These are phyloP conservation scores for Agapornis roseicollis DNA, from an alignment of 2,113 vertebrate species.

Conservation along the genomic window DNA sequence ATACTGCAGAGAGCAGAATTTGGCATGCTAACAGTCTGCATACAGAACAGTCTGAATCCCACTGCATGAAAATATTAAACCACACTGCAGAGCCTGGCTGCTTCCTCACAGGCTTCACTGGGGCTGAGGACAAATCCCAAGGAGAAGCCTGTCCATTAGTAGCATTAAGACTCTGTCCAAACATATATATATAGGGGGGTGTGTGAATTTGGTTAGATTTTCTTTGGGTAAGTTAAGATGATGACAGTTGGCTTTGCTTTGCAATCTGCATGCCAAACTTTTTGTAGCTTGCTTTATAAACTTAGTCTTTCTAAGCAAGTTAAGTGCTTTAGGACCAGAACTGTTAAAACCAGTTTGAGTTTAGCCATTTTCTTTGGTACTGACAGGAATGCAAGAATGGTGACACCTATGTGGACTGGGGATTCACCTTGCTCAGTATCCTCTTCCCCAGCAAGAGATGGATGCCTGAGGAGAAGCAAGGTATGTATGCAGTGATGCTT, in stretches of 20 bases:
- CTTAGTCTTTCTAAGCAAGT: background rate
- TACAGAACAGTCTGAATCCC: background rate
- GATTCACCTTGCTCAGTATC: background rate
- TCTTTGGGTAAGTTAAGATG: background rate
- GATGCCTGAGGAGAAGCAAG: background rate
- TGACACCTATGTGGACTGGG: background rate
- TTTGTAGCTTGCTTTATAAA: background rate
- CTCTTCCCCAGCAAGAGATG: background rate
- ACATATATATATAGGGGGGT: too few species aligned
- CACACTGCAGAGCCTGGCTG: background rate
- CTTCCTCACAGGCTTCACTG: background rate
- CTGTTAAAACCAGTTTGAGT: background rate
- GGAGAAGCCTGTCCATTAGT: background rate
- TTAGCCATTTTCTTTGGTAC: background rate
- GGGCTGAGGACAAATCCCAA: background rate
- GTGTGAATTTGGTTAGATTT: background rate
- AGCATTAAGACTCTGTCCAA: accelerated
- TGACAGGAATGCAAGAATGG: background rate
- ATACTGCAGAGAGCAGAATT: background rate
- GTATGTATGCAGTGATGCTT: accelerated
- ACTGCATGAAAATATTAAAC: background rate
- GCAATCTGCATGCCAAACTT: background rate
- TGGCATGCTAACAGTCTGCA: background rate
- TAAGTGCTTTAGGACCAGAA: background rate
- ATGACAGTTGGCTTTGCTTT: background rate